phyloP scores from a whole-genome alignment of 2,113 vertebrate species.

The Stictonetta naevosa region DNA sequence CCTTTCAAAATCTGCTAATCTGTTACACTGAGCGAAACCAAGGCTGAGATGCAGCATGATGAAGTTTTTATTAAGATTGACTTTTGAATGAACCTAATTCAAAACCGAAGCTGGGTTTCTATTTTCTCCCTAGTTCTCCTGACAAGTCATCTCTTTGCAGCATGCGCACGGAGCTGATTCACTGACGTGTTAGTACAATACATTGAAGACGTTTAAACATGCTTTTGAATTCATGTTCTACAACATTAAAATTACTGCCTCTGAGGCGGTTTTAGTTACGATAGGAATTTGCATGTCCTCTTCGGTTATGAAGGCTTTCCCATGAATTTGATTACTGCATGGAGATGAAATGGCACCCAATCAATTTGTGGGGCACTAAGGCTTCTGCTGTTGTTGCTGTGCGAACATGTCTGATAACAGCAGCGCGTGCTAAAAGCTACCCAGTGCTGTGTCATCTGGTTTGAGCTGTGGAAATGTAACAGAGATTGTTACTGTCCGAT shows the following conservation, averaged over 20 bases:
- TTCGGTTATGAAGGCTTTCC: not conserved
- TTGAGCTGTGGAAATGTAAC: not conserved
- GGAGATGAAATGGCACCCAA: not conserved
- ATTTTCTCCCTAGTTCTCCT: slow-evolving; percentile 4
- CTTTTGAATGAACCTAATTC: not conserved
- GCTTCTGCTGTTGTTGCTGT: not conserved
- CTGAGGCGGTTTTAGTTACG: not conserved
- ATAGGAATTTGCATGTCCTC: not conserved
- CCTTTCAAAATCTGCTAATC: not conserved
- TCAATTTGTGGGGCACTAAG: not conserved
- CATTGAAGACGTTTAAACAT: not conserved
- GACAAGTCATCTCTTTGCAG: slow-evolving; percentile 16
- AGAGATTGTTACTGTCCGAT: not conserved
- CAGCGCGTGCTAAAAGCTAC: not conserved
- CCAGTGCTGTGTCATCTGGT: not conserved
- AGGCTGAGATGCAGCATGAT: not conserved
- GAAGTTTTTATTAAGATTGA: not conserved
- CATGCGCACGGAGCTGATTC: not conserved
- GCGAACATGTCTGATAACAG: not conserved
- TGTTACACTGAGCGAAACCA: not conserved
- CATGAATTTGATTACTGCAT: not conserved
- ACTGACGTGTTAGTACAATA: slow-evolving; percentile 35
- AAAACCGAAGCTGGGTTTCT: not conserved
- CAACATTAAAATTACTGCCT: not conserved
- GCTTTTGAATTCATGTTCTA: not conserved